Evolutionary conservation across 2,797 vertebrate species (phyloP).

Genomic region (Gouania willdenowi): DNA sequence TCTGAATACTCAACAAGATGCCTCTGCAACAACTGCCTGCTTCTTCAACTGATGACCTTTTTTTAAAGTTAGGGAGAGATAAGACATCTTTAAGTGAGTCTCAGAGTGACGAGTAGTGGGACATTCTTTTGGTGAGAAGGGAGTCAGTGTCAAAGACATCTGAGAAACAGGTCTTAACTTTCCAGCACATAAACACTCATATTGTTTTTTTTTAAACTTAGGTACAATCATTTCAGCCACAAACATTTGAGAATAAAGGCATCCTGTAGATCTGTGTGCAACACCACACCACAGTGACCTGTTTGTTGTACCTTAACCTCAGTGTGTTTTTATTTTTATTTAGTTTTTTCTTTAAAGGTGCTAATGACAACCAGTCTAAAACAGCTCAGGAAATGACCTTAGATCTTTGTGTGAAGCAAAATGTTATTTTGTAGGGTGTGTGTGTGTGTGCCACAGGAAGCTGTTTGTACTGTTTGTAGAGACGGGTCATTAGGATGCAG

Average conservation of each 20-base stretch:
- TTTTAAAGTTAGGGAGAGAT: conserved; percentile 34
- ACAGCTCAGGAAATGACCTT: conserved; percentile 8
- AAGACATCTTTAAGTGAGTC: conserved; percentile 23
- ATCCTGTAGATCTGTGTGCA: conserved; percentile 1
- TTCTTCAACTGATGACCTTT: conserved; percentile 10
- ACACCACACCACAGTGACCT: conserved; percentile 14
- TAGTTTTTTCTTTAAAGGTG: conserved; percentile 17
- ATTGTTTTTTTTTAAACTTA: neutral
- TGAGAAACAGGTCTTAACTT: neutral
- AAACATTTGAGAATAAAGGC: conserved; percentile 18
- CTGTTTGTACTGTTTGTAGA: conserved; percentile 11
- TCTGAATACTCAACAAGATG: conserved; percentile 54
- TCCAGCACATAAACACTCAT: too few relatives aligned
- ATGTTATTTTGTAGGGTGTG: conserved; percentile 19
- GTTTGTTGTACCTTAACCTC: conserved; percentile 2
- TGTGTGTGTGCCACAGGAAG: conserved; percentile 17
- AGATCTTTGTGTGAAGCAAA: neutral
- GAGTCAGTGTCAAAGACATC: conserved; percentile 4
- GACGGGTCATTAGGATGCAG: conserved; percentile 12
- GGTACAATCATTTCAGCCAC: neutral
- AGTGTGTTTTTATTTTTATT: too few relatives aligned
- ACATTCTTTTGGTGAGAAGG: conserved; percentile 15
- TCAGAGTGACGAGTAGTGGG: conserved; percentile 5
- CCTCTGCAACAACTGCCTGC: conserved; percentile 11
- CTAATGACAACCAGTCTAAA: conserved; percentile 7